phyloP scores from a whole-genome alignment of 2,888 invertebrate genomes.

The Drosophila ustulata region DNA sequence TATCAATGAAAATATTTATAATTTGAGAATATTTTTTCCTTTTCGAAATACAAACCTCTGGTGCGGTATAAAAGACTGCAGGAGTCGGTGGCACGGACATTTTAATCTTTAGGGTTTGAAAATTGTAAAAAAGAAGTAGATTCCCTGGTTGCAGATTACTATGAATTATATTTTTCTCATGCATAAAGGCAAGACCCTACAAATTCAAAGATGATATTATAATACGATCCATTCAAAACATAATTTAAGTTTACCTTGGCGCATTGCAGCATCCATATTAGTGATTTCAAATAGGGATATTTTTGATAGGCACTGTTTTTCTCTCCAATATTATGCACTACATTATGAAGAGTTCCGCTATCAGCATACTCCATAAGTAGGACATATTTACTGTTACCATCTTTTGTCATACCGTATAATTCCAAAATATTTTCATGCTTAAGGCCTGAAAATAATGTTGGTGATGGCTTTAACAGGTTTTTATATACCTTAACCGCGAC shows the following conservation, averaged over 20 bases:
- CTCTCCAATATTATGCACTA: background rate
- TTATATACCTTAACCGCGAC: background rate
- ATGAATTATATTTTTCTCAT: background rate
- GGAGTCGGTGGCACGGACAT: no score
- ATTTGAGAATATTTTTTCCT: no score
- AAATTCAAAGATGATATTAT: background rate
- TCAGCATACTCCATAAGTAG: conserved; percentile 1
- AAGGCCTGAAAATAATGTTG: background rate
- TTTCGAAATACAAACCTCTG: no score
- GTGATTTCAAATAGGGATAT: no score
- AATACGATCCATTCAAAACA: background rate
- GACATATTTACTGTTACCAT: background rate
- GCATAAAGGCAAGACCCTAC: background rate
- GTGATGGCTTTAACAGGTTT: background rate
- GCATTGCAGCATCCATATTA: background rate
- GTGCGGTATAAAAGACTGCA: background rate
- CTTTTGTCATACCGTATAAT: background rate
- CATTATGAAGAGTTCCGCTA: background rate
- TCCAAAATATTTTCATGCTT: background rate
- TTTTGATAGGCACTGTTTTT: no score
- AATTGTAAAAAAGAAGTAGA: background rate
- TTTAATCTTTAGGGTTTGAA: background rate
- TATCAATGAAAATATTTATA: no score
- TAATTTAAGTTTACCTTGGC: background rate
- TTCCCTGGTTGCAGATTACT: background rate